phyloP scores from a whole-genome alignment of 2,888 invertebrate genomes.

The Neuroscelio doddi region DNA sequence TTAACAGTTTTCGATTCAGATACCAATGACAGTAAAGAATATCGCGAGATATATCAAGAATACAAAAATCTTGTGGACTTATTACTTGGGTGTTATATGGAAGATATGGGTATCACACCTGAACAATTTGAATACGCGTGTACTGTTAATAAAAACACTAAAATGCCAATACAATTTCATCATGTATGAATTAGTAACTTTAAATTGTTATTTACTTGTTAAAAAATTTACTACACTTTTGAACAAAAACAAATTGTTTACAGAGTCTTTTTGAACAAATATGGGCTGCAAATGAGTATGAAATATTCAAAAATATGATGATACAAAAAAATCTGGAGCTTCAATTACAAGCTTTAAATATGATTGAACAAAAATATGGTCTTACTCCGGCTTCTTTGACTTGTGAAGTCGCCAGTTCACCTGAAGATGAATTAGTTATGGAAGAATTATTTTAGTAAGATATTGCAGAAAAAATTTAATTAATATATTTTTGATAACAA shows the following conservation, averaged over 20 bases:
- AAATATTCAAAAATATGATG: slow-evolving; percentile 94
- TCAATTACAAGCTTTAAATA: slow-evolving; percentile 89
- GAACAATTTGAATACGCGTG: slow-evolving; percentile 92
- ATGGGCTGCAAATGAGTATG: slow-evolving; percentile 94
- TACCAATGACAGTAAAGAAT: slow-evolving; percentile 82
- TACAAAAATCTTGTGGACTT: slow-evolving; percentile 93
- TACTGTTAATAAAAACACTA: slow-evolving; percentile 70
- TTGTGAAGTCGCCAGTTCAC: slow-evolving; percentile 69
- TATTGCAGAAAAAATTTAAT: no score
- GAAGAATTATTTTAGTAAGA: slow-evolving; percentile 76
- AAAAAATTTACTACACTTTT: no score
- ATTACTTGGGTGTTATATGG: slow-evolving; percentile 93
- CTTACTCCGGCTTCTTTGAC: slow-evolving; percentile 78
- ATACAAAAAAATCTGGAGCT: slow-evolving; percentile 92
- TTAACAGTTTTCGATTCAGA: slow-evolving; percentile 88
- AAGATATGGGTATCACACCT: slow-evolving; percentile 90
- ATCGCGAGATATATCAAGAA: slow-evolving; percentile 85
- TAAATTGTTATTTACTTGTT: no score
- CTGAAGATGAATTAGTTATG: slow-evolving; percentile 76
- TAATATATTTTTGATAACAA: background rate
- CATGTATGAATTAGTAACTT: slow-evolving; percentile 66
- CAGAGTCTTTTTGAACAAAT: slow-evolving; percentile 83
- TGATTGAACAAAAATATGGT: slow-evolving; percentile 86
- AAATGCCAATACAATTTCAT: slow-evolving; percentile 74
- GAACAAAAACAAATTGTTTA: slow-evolving; percentile 28